Conservation (phyloP, 2,888 invertebrate genomes). For the Phania funesta region DNA sequence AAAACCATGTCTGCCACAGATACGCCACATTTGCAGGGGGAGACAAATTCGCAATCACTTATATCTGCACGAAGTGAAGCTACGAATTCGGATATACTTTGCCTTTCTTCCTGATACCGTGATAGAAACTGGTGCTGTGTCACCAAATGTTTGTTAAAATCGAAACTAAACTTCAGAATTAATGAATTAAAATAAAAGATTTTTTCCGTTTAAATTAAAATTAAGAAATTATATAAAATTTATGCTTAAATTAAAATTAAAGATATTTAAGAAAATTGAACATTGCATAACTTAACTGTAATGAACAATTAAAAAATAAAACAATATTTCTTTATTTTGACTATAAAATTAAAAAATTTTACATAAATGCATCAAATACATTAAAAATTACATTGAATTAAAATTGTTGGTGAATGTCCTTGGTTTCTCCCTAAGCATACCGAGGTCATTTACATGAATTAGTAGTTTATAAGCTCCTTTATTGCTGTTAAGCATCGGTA, state of each 20-base stretch:
- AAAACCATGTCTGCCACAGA: conserved; percentile 35
- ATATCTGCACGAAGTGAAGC: conserved; percentile 12
- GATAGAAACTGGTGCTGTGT: conserved; percentile 34
- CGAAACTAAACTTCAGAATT: too few relatives aligned
- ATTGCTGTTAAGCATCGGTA: conserved; percentile 94
- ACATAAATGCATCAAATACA: conserved; percentile 54
- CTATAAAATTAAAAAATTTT: too few relatives aligned
- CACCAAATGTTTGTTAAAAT: too few relatives aligned
- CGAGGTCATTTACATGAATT: too few relatives aligned
- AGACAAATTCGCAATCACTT: neutral
- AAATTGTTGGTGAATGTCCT: neutral
- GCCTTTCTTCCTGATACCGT: conserved; percentile 9
- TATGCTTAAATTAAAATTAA: too few relatives aligned
- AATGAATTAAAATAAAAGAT: too few relatives aligned
- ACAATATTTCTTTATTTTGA: too few relatives aligned
- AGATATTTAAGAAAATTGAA: too few relatives aligned
- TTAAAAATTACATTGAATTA: conserved; percentile 32
- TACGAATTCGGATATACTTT: conserved; percentile 18
- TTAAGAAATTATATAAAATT: too few relatives aligned
- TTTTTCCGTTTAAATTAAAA: too few relatives aligned
- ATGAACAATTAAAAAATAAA: too few relatives aligned
- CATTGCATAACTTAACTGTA: too few relatives aligned
- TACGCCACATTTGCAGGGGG: neutral
- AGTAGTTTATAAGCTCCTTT: conserved; percentile 88
- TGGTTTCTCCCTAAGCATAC: neutral